Percentiles rank a stretch among this genome's conserved stretches.
phyloP scores from a whole-genome alignment of 2,888 invertebrate genomes.

The Beris morrisii region DNA sequence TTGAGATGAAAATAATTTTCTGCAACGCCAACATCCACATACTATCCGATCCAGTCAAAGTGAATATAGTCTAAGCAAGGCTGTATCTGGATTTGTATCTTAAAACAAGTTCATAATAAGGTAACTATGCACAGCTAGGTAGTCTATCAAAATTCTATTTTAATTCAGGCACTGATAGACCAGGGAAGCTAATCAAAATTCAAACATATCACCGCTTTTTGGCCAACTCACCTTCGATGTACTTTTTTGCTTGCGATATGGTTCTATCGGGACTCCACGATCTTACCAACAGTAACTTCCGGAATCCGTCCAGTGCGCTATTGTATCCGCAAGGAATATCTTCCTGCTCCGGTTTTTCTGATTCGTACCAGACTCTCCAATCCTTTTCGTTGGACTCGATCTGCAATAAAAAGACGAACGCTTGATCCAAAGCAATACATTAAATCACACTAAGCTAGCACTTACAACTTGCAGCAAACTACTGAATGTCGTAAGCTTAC shows the following conservation, averaged over 20 bases:
- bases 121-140: too few species aligned
- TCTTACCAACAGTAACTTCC: slow-evolving; percentile 82
- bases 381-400: slow-evolving; percentile 84
- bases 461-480: slow-evolving; percentile 75
- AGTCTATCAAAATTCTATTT: too few species aligned
- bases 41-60: too few species aligned
- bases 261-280: slow-evolving; percentile 96
- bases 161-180: too few species aligned
- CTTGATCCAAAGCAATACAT: neutral
- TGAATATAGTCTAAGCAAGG: too few species aligned
- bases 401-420: slow-evolving; percentile 49
- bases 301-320: slow-evolving; percentile 81
- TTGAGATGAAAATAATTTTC: too few species aligned
- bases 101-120: too few species aligned
- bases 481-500: slow-evolving; percentile 76
- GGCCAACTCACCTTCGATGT: slow-evolving; percentile 70
- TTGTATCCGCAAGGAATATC: slow-evolving; percentile 89
- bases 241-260: slow-evolving; percentile 88
- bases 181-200: too few species aligned
- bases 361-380: slow-evolving; percentile 90
- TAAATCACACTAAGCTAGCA: slow-evolving; percentile 37
- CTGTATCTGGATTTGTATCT: too few species aligned
- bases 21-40: too few species aligned
- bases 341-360: slow-evolving; percentile 89
- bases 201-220: neutral